phyloP scores from a whole-genome alignment of 2,797 vertebrate genomes.

The Gastrophryne carolinensis region DNA sequence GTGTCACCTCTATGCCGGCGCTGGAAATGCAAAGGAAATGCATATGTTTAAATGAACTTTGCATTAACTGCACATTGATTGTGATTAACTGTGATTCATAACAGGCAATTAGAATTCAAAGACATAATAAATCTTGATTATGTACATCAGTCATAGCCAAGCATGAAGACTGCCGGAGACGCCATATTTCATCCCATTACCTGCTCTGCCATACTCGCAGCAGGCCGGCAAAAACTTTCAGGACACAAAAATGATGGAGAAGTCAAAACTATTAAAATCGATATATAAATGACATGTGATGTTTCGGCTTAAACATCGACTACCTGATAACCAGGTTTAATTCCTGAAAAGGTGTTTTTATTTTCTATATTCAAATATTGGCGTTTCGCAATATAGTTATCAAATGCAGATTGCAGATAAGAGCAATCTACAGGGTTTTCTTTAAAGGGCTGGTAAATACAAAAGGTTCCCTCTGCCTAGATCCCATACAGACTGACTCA shows the following conservation, averaged over 20 bases:
- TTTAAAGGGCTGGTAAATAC: too few species aligned
- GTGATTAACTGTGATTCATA: slow-evolving; percentile 44
- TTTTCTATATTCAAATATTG: too few species aligned
- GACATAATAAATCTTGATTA: slow-evolving; percentile 53
- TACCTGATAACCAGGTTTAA: too few species aligned
- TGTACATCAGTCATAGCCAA: slow-evolving; percentile 35
- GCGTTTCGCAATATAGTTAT: too few species aligned
- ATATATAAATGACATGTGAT: too few species aligned
- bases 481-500: too few species aligned
- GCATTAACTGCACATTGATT: slow-evolving; percentile 43
- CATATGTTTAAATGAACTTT: slow-evolving; percentile 49
- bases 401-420: too few species aligned
- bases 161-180: slow-evolving; percentile 19
- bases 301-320: too few species aligned
- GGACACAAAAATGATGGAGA: slow-evolving; percentile 1
- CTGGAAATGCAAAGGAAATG: slow-evolving; percentile 25
- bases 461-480: too few species aligned
- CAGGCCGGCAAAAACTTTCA: neutral
- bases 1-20: neutral
- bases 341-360: too few species aligned
- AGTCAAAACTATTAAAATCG: neutral
- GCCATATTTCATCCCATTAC: slow-evolving; percentile 51
- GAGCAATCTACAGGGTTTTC: too few species aligned
- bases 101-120: slow-evolving; percentile 51
- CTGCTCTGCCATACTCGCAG: neutral